Evolutionary conservation across 2,113 vertebrate species (phyloP).

Genomic region (Haemorhous mexicanus): DNA sequence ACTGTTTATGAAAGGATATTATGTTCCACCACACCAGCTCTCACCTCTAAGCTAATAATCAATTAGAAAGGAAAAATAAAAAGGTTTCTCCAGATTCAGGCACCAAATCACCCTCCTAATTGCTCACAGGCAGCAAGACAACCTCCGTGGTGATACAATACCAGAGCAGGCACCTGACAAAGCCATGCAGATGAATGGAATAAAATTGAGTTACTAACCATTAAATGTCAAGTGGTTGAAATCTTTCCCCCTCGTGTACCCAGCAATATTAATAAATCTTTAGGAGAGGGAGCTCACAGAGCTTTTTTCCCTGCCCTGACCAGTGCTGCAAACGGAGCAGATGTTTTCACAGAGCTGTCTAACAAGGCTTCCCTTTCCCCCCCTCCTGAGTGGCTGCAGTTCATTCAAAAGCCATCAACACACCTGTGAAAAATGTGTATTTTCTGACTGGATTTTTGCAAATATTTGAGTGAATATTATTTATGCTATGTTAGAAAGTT

Average conservation of each 20-base stretch:
- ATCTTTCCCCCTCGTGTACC: slow-evolving; percentile 20
- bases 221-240: slow-evolving; percentile 58
- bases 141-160: background rate
- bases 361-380: background rate
- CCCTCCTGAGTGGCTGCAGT: background rate
- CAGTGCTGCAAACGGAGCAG: background rate
- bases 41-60: background rate
- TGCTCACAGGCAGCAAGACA: background rate
- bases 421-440: background rate
- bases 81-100: background rate
- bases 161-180: background rate
- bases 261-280: slow-evolving; percentile 63
- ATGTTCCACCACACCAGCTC: accelerated
- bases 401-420: slow-evolving; percentile 42
- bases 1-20: background rate
- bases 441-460: background rate
- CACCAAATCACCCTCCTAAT: background rate
- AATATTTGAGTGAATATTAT: background rate
- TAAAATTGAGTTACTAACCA: slow-evolving; percentile 63
- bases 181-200: slow-evolving; percentile 48
- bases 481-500: background rate
- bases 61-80: background rate
- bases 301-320: background rate
- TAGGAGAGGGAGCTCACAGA: background rate
- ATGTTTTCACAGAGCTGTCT: background rate